Base-by-base conservation (phyloP, 2,888 invertebrate genomes). In the Hirtodrosophila histrioides region DNA sequence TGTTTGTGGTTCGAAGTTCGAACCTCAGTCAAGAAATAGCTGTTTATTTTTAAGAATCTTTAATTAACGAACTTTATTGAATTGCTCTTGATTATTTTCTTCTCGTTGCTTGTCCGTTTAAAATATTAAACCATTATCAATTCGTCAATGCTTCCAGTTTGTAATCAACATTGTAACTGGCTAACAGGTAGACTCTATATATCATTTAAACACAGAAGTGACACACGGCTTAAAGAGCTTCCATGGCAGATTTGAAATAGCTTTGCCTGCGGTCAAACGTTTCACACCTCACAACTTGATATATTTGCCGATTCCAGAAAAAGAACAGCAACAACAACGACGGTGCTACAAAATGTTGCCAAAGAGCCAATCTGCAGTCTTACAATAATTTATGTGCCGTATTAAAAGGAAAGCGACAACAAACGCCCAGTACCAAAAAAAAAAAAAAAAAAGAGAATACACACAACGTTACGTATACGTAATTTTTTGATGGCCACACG, bases 361-460 rank as follows among this genome's bases (percentile, higher is more conserved):
- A 81, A 82, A 78, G 78, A 86, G 75, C 87, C 82, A 82, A 82
- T 87, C 87, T 85, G 68, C 70, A 84, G 82, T 85, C 82, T 85
- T 81, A 78, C 85, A 85, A 87, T 82, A 87, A 82, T 82, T 82
- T 82, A 82, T 82, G 82, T 85, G 78, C 69, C 85, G 71, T 86
- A 86, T 82, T 82, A 86, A 82, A 87, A 81, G 87, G 75, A 86
- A 82, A 86, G 78, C 86, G 70, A 67, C 80, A 78, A 75, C 78
- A 83, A 48, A 60, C 49, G 50, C 24, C 49, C 60, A 37, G 17
- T 17, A 17, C 17, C 17, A 17, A 17, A 17, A 17, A 17, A 17
- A 17, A 17, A 17, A 17, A 17, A 56, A 48, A 35, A 29, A 17
- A 17, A 17, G 54, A 48, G 31, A 29, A 44, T 40, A 51, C 44